A percentile compares a stretch with the other conserved stretches of the same genome.
Conservation (phyloP, 2,797 vertebrate genomes). For the Picus viridis region DNA sequence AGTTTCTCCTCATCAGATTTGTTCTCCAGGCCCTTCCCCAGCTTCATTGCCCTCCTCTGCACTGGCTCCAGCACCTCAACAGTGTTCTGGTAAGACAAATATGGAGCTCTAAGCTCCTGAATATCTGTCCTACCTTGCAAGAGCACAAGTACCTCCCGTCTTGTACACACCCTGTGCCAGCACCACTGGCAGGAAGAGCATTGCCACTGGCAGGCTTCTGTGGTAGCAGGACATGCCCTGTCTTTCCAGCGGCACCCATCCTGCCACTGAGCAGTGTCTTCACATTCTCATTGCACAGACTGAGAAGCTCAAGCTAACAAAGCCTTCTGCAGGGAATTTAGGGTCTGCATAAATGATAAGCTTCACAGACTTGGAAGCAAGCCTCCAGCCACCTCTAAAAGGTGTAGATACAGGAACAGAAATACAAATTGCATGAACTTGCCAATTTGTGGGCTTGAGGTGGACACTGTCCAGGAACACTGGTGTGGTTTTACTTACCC, state of each 20-base stretch:
- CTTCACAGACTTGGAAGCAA: neutral
- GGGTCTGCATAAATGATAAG: neutral
- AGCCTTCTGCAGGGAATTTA: neutral
- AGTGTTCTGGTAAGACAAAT: neutral
- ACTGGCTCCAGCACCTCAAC: no score
- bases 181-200: neutral
- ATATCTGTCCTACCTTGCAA: neutral
- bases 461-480: neutral
- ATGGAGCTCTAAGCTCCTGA: neutral
- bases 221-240: neutral
- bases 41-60: no score
- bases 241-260: neutral
- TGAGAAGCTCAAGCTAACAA: neutral
- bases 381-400: neutral
- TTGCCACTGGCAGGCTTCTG: neutral
- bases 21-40: no score
- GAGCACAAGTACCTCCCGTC: neutral
- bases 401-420: neutral
- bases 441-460: neutral
- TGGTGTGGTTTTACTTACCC: neutral
- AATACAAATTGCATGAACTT: neutral
- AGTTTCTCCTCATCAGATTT: no score
- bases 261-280: neutral
- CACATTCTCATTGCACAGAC: neutral
- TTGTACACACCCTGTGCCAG: neutral